Percentiles rank a stretch among this genome's conserved stretches.
Evolutionary conservation across 2,888 invertebrate species (phyloP).

Genomic region (Acleris literana): DNA sequence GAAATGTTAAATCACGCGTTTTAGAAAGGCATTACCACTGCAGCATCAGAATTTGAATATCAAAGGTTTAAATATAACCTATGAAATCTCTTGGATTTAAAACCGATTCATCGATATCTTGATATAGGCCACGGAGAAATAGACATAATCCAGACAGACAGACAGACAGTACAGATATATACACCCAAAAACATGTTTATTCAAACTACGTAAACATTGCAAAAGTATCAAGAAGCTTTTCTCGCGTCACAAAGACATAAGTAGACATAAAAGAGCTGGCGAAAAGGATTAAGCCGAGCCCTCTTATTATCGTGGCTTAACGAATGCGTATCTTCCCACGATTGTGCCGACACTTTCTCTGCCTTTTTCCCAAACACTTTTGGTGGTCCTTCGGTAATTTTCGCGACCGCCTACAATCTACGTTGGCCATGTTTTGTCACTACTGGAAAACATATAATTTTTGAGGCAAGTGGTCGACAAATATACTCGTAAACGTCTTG

Average conservation of each 20-base stretch:
- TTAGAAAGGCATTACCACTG: too few species aligned
- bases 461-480: not conserved
- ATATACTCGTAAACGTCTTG: too few species aligned
- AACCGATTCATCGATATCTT: too few species aligned
- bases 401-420: conserved; percentile 9
- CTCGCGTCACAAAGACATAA: conserved; percentile 19
- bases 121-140: too few species aligned
- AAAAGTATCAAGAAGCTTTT: conserved; percentile 13
- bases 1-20: too few species aligned
- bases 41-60: too few species aligned
- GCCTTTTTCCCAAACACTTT: conserved; percentile 2
- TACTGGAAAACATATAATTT: not conserved
- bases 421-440: conserved; percentile 14
- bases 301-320: conserved; percentile 35
- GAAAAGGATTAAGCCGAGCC: conserved; percentile 32
- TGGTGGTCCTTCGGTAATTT: conserved; percentile 8
- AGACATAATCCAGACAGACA: not conserved
- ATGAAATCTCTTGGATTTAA: too few species aligned
- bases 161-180: not conserved
- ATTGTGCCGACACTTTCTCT: conserved; percentile 26
- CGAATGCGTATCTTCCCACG: conserved; percentile 23
- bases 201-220: not conserved
- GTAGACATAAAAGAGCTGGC: conserved; percentile 23
- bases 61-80: too few species aligned
- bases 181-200: not conserved